phyloP scores from a whole-genome alignment of 1,140 invertebrate species.

The Harlomillsia oculata region DNA sequence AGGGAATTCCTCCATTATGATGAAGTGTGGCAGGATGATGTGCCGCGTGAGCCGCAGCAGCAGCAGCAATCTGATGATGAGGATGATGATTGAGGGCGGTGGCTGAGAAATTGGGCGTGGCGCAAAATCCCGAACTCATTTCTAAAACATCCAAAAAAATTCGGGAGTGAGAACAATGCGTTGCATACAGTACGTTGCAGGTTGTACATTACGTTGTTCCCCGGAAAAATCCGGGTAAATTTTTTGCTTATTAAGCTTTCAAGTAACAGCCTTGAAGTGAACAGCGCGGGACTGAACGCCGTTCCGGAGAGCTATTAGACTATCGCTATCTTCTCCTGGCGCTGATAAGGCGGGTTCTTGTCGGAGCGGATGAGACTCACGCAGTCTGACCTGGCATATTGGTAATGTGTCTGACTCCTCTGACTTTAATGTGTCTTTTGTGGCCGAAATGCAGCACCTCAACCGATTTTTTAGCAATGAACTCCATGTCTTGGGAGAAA shows the following conservation, averaged over 20 bases:
- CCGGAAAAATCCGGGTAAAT: background rate
- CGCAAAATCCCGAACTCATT: constrained; percentile 32
- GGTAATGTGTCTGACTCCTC: too few relatives aligned
- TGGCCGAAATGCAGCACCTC: background rate
- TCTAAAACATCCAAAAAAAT: constrained; percentile 24
- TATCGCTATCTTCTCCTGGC: too few relatives aligned
- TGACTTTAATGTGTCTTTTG: too few relatives aligned
- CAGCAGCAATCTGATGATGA: constrained; percentile 17
- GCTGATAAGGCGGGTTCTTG: too few relatives aligned
- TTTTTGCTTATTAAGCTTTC: background rate
- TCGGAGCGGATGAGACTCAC: too few relatives aligned
- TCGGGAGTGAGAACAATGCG: background rate
- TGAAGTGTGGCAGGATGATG: constrained; percentile 22
- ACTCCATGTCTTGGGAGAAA: background rate
- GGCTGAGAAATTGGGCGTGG: constrained; percentile 32
- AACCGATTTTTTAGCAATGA: background rate
- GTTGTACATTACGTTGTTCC: background rate
- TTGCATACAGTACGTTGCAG: too few relatives aligned
- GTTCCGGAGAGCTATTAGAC: too few relatives aligned
- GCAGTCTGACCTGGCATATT: too few relatives aligned
- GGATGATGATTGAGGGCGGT: constrained; percentile 31
- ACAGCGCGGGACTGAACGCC: too few relatives aligned
- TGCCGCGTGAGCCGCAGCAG: constrained; percentile 18
- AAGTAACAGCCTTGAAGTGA: too few relatives aligned
- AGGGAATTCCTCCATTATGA: constrained; percentile 17